phyloP scores from a whole-genome alignment of 2,888 invertebrate genomes.

The Antitype chi region DNA sequence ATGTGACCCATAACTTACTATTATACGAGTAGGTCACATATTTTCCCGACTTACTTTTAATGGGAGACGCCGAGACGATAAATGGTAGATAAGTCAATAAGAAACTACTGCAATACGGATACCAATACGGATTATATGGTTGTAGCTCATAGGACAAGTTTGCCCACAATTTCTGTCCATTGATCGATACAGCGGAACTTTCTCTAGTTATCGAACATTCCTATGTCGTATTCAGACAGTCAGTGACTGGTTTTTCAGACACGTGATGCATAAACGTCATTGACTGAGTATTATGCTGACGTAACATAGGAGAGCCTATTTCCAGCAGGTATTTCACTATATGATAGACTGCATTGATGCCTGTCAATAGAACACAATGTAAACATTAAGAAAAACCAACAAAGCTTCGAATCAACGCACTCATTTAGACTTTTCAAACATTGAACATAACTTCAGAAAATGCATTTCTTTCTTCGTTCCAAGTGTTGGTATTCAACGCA shows the following conservation, averaged over 20 bases:
- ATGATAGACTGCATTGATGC: conserved; percentile 11
- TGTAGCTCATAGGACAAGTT: neutral
- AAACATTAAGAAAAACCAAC: conserved; percentile 24
- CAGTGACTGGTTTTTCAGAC: neutral
- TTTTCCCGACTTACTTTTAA: neutral
- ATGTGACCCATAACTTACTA: neutral
- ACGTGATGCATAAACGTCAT: neutral
- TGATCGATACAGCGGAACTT: conserved; percentile 2
- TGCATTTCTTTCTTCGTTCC: conserved; percentile 37
- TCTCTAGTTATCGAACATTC: neutral
- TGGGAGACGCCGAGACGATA: neutral
- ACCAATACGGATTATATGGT: neutral
- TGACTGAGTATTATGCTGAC: neutral
- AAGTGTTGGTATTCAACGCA: conserved; percentile 26
- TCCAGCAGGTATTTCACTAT: neutral
- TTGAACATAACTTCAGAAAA: conserved; percentile 33
- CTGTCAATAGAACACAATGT: conserved; percentile 27
- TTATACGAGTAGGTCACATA: neutral
- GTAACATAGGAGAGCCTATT: conserved; percentile 7
- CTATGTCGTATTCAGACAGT: neutral
- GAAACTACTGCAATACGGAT: neutral
- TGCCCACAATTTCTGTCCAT: neutral
- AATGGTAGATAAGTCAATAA: neutral
- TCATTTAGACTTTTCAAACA: conserved; percentile 28
- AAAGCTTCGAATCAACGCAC: conserved; percentile 17